Evolutionary conservation across 1,140 invertebrate species (phyloP).

Genomic region (Cryptotermes secundus): DNA sequence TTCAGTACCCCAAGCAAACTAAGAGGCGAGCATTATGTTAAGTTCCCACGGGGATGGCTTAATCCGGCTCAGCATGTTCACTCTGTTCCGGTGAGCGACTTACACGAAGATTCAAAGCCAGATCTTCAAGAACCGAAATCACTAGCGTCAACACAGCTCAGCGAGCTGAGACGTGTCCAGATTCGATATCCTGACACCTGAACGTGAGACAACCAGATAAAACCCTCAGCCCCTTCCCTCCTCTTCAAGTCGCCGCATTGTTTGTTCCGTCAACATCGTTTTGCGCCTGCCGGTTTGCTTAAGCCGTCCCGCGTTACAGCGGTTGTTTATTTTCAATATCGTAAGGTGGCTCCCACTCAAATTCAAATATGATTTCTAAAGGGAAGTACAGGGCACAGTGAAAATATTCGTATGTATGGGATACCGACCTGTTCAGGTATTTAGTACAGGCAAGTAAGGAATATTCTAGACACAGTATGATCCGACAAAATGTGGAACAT

Average conservation of each 20-base stretch:
- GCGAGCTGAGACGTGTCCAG: not conserved
- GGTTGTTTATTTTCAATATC: not conserved
- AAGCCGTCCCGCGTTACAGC: not conserved
- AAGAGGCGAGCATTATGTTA: too few species aligned
- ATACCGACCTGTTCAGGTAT: too few species aligned
- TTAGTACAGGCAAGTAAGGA: too few species aligned
- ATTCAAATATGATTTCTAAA: not conserved
- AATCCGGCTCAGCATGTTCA: too few species aligned
- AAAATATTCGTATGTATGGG: not conserved
- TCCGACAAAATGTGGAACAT: too few species aligned
- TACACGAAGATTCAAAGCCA: too few species aligned
- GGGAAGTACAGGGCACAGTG: not conserved
- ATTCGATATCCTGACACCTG: not conserved
- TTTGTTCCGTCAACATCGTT: constrained; percentile 8
- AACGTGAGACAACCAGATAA: not conserved
- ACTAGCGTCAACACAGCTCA: not conserved
- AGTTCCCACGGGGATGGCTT: too few species aligned
- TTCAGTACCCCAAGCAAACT: too few species aligned
- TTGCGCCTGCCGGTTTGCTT: constrained; percentile 11
- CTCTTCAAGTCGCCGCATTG: not conserved
- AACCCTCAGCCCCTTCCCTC: not conserved
- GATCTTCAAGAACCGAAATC: not conserved
- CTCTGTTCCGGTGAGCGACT: too few species aligned
- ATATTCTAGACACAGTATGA: too few species aligned
- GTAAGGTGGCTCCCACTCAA: not conserved